Percentiles rank a stretch among this genome's conserved stretches.
phyloP scores from a whole-genome alignment of 2,797 vertebrate species.

The Leuciscus waleckii region DNA sequence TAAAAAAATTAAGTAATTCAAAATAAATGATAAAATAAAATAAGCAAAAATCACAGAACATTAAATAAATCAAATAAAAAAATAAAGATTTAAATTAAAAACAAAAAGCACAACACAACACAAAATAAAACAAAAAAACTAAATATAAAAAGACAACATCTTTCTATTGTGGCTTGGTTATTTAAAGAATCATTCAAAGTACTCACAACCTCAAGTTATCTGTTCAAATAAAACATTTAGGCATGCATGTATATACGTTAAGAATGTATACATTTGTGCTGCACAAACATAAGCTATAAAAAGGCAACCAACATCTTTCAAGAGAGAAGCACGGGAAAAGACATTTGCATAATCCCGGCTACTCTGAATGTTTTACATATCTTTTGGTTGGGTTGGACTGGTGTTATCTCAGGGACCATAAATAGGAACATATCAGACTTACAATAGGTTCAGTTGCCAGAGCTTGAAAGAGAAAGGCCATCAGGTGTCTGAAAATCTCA shows the following conservation, averaged over 20 bases:
- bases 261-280: too few species aligned
- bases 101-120: neutral
- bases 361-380: constrained; percentile 35
- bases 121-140: neutral
- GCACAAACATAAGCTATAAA: neutral
- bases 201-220: neutral
- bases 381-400: constrained; percentile 30
- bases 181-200: too few species aligned
- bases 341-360: constrained; percentile 33
- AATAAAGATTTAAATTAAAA: neutral
- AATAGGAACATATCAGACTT: constrained; percentile 13
- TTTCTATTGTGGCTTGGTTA: neutral
- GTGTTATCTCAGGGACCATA: constrained; percentile 22
- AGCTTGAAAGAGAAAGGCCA: constrained; percentile 11
- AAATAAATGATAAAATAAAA: too few species aligned
- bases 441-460: constrained; percentile 7
- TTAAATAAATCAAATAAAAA: too few species aligned
- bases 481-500: neutral
- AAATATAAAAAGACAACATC: neutral
- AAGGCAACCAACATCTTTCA: neutral
- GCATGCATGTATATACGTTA: neutral
- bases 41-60: too few species aligned
- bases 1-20: neutral
- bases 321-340: neutral
- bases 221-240: neutral